These are phyloP conservation scores for Poicephalus meyeri DNA, from an alignment of 2,113 vertebrate genomes.

Conservation along the genomic window DNA sequence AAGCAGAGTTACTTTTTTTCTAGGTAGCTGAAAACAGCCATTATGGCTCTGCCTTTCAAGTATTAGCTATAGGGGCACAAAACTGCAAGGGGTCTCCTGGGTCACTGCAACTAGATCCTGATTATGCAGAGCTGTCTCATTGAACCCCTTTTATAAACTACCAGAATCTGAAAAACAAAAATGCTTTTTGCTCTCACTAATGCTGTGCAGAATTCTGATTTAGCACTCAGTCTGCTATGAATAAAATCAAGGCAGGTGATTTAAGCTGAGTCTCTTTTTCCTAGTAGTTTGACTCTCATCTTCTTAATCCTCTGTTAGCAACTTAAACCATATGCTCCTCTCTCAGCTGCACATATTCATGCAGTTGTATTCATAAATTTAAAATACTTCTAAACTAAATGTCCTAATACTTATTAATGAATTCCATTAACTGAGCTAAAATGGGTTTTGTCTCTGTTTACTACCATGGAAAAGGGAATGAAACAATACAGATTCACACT, in stretches of 20 bases:
- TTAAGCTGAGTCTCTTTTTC: neutral
- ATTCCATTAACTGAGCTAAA: neutral
- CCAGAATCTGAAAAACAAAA: neutral
- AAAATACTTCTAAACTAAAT: neutral
- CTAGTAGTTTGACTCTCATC: neutral
- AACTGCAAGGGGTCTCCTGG: neutral
- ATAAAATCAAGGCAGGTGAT: neutral
- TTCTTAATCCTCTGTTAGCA: neutral
- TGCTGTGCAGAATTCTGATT: neutral
- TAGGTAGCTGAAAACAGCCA: neutral
- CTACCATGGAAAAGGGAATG: neutral
- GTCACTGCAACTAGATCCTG: neutral
- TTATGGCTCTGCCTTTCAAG: neutral
- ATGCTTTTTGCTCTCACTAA: neutral
- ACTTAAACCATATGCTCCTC: neutral
- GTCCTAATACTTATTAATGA: fast-evolving
- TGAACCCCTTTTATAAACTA: neutral
- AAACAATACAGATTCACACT: neutral
- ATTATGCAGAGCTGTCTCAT: neutral
- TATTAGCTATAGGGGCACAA: neutral
- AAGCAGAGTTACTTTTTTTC: neutral
- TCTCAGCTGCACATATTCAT: neutral
- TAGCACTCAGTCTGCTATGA: neutral
- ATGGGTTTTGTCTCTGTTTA: neutral
- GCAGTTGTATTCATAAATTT: neutral